Evolutionary conservation across 2,797 vertebrate genomes (phyloP).

Genomic region (Babyrousa celebensis): DNA sequence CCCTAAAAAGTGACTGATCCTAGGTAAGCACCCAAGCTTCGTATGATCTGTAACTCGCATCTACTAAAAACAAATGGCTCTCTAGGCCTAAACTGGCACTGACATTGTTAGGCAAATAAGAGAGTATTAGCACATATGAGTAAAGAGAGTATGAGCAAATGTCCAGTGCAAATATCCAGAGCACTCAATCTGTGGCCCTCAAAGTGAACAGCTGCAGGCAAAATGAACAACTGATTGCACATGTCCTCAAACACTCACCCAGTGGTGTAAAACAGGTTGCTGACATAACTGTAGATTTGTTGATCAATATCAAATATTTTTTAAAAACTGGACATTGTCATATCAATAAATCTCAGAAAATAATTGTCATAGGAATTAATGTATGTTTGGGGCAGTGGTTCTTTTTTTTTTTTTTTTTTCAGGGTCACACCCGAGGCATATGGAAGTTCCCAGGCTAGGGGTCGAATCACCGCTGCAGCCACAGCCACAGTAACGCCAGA

Average conservation of each 20-base stretch:
- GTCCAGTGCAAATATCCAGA: slow-evolving; percentile 27
- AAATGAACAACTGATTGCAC: not conserved
- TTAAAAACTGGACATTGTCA: slow-evolving; percentile 22
- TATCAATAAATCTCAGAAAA: slow-evolving; percentile 47
- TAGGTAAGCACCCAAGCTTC: slow-evolving; percentile 28
- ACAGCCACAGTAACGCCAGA: no score
- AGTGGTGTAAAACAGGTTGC: not conserved
- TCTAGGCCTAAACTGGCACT: slow-evolving; percentile 39
- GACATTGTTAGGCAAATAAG: slow-evolving; percentile 66
- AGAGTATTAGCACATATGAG: slow-evolving; percentile 23
- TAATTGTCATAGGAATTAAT: not conserved
- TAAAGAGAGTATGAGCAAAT: slow-evolving; percentile 55
- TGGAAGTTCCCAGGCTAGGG: no score
- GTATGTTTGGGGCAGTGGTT: not conserved
- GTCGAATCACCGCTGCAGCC: no score
- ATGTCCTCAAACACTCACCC: not conserved
- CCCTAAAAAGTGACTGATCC: slow-evolving; percentile 30
- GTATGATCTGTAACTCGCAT: not conserved
- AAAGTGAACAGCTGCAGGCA: not conserved
- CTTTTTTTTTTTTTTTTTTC: not conserved
- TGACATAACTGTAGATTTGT: not conserved
- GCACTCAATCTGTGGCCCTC: not conserved
- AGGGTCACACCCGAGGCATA: no score
- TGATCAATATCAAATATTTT: not conserved
- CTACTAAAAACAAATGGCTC: slow-evolving; percentile 63